A percentile compares a stretch with the other conserved stretches of the same genome.
These are phyloP conservation scores for Poecilia velifera DNA, from an alignment of 2,797 vertebrate species.

Conservation along the genomic window DNA sequence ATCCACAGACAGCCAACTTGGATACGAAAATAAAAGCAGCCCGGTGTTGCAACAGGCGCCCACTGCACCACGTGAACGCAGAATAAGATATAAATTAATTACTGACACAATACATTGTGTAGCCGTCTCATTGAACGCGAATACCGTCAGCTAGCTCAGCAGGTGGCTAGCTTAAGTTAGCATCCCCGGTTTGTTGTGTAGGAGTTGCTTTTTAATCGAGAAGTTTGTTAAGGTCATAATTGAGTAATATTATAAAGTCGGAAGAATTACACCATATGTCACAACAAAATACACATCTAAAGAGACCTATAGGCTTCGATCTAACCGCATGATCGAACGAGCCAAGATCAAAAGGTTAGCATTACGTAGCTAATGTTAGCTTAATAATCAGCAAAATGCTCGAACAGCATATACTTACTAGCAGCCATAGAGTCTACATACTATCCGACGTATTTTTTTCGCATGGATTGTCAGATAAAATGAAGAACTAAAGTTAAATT, in stretches of 20 bases:
- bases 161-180: slow-evolving; percentile 63
- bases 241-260: neutral
- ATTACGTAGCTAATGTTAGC: slow-evolving; percentile 61
- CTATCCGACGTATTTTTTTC: neutral
- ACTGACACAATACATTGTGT: slow-evolving; percentile 51
- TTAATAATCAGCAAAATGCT: slow-evolving; percentile 48
- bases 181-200: slow-evolving; percentile 43
- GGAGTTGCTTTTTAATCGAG: slow-evolving; percentile 6
- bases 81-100: slow-evolving; percentile 40
- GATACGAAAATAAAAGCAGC: slow-evolving; percentile 16
- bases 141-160: slow-evolving; percentile 61
- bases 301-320: slow-evolving; percentile 4
- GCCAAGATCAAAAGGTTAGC: slow-evolving; percentile 68
- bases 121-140: slow-evolving; percentile 49
- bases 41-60: slow-evolving; percentile 35
- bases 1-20: slow-evolving; percentile 42
- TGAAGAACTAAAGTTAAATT: neutral
- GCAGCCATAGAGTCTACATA: slow-evolving; percentile 33
- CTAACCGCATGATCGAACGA: slow-evolving; percentile 28
- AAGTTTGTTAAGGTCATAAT: neutral
- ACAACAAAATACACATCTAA: slow-evolving; percentile 27
- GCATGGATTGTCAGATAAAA: neutral
- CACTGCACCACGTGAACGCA: slow-evolving; percentile 36
- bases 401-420: slow-evolving; percentile 6
- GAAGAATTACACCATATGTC: neutral